These are phyloP conservation scores for Philereme transversata DNA, from an alignment of 2,888 invertebrate species.

Conservation along the genomic window DNA sequence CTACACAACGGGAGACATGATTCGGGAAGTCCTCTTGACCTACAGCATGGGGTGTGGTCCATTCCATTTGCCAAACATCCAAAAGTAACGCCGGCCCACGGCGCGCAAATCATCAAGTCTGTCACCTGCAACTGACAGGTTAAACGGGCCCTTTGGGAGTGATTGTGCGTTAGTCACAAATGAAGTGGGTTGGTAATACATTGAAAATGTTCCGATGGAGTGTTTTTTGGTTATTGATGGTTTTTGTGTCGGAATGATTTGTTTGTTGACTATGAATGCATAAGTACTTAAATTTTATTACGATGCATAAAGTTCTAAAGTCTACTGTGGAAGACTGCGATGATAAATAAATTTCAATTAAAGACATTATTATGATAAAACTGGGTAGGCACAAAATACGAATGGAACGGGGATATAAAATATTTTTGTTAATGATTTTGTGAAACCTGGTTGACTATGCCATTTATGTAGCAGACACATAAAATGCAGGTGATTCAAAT, in stretches of 20 bases:
- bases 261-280: neutral
- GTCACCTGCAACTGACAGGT: constrained; percentile 86
- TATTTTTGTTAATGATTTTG: too few species aligned
- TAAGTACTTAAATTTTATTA: too few species aligned
- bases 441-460: too few species aligned
- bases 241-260: neutral
- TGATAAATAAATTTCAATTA: too few species aligned
- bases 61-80: constrained; percentile 90
- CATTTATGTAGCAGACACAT: too few species aligned
- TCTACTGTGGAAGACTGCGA: too few species aligned
- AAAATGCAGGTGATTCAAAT: too few species aligned
- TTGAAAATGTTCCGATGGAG: neutral
- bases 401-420: too few species aligned
- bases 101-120: constrained; percentile 95
- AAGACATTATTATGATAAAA: too few species aligned
- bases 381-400: too few species aligned
- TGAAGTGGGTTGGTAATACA: constrained; percentile 37
- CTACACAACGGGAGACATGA: constrained; percentile 90
- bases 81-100: constrained; percentile 93
- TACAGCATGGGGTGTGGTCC: constrained; percentile 93
- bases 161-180: constrained; percentile 74
- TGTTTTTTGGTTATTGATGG: neutral
- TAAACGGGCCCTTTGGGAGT: constrained; percentile 55
- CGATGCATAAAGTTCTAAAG: too few species aligned
- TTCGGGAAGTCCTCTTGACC: constrained; percentile 88